Conservation (phyloP, 2,113 vertebrate genomes). For the Taxidea taxus region DNA sequence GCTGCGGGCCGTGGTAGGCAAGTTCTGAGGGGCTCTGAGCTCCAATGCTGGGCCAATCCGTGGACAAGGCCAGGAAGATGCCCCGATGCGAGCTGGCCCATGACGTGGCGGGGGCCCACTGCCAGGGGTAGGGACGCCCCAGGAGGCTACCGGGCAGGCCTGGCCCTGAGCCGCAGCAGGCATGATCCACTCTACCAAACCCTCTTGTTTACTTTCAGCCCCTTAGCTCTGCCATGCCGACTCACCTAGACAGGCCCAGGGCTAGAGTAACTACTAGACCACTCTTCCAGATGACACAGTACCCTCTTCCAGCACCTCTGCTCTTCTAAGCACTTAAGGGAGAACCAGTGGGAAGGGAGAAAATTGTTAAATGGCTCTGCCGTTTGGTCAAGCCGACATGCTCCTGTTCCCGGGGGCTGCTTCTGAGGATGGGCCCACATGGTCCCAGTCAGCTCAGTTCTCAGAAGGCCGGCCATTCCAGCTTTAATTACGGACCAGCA, state of each 20-base stretch:
- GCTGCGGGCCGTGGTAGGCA: background rate
- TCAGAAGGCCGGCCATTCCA: background rate
- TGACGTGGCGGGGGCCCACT: background rate
- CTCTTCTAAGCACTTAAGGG: background rate
- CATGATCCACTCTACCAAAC: too few relatives aligned
- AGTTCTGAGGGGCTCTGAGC: background rate
- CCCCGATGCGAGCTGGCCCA: background rate
- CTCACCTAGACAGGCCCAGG: background rate
- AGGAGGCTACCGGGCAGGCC: background rate
- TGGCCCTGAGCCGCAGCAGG: background rate
- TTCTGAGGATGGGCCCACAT: background rate
- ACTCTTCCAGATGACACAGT: background rate
- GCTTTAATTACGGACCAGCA: background rate
- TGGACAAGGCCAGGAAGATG: background rate
- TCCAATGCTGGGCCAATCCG: fast-evolving
- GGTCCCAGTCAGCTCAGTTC: background rate
- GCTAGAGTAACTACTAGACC: background rate
- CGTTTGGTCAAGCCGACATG: background rate
- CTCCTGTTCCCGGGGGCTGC: background rate
- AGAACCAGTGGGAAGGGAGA: background rate
- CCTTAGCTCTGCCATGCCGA: background rate
- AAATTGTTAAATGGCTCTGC: background rate
- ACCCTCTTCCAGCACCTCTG: background rate
- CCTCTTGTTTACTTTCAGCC: background rate
- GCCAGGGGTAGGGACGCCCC: background rate